phyloP scores from a whole-genome alignment of 2,113 vertebrate genomes.

The Chionis minor region DNA sequence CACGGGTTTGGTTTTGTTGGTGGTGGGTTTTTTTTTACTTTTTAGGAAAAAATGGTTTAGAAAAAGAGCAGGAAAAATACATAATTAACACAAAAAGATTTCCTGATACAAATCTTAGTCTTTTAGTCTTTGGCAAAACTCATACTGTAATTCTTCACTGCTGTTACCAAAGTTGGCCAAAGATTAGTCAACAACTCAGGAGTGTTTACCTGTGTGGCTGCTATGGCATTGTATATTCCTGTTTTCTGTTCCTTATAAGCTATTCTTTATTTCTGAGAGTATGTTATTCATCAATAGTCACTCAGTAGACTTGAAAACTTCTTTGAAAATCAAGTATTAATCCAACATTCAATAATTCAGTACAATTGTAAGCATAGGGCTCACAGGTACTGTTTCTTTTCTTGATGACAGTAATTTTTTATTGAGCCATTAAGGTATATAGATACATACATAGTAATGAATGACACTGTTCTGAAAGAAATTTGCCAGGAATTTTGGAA shows the following conservation, averaged over 20 bases:
- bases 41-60: neutral
- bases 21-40: neutral
- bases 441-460: neutral
- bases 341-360: neutral
- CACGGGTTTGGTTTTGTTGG: too few relatives aligned
- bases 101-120: neutral
- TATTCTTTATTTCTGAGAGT: neutral
- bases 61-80: neutral
- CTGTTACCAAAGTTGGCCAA: neutral
- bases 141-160: neutral
- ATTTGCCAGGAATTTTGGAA: neutral
- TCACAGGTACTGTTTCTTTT: neutral
- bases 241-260: neutral
- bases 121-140: neutral
- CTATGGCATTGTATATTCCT: neutral
- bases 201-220: neutral
- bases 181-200: neutral
- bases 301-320: neutral
- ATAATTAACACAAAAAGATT: neutral
- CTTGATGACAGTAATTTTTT: neutral
- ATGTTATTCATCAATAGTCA: neutral
- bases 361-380: neutral
- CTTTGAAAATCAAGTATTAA: neutral
- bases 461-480: neutral
- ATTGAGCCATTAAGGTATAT: neutral